phyloP scores from a whole-genome alignment of 2,797 vertebrate species.

The Pelodytes ibericus region DNA sequence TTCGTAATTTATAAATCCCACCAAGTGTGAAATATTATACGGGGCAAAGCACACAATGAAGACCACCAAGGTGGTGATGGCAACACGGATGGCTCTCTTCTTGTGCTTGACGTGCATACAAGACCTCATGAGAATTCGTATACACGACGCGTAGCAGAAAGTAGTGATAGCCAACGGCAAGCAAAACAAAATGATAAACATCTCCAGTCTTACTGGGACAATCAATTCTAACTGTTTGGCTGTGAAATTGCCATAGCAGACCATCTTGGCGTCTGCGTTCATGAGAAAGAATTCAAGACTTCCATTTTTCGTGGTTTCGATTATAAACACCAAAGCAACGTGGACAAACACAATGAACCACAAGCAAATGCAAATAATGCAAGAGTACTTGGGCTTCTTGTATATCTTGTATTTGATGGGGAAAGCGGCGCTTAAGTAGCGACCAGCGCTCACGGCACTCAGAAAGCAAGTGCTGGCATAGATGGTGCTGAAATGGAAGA shows the following conservation, averaged over 20 bases:
- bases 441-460: constrained; percentile 77
- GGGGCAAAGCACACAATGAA: constrained; percentile 85
- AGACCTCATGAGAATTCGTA: constrained; percentile 76
- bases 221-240: constrained; percentile 69
- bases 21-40: constrained; percentile 83
- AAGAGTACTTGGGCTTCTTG: constrained; percentile 78
- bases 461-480: constrained; percentile 82
- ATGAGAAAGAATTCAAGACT: constrained; percentile 67
- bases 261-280: constrained; percentile 59
- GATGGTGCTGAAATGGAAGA: constrained; percentile 79
- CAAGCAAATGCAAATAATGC: constrained; percentile 73
- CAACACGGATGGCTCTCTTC: constrained; percentile 76
- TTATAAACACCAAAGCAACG: constrained; percentile 69
- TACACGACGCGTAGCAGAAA: constrained; percentile 81
- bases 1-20: constrained; percentile 68
- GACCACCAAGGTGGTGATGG: constrained; percentile 76
- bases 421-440: constrained; percentile 85
- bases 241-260: constrained; percentile 78
- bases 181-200: constrained; percentile 78
- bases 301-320: constrained; percentile 66
- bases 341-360: constrained; percentile 80
- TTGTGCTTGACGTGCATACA: constrained; percentile 76
- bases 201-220: constrained; percentile 80
- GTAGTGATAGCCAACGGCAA: constrained; percentile 75
- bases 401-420: constrained; percentile 82